These are phyloP conservation scores for Pomatostomus ruficeps DNA, from an alignment of 2,113 vertebrate species.

Conservation along the genomic window DNA sequence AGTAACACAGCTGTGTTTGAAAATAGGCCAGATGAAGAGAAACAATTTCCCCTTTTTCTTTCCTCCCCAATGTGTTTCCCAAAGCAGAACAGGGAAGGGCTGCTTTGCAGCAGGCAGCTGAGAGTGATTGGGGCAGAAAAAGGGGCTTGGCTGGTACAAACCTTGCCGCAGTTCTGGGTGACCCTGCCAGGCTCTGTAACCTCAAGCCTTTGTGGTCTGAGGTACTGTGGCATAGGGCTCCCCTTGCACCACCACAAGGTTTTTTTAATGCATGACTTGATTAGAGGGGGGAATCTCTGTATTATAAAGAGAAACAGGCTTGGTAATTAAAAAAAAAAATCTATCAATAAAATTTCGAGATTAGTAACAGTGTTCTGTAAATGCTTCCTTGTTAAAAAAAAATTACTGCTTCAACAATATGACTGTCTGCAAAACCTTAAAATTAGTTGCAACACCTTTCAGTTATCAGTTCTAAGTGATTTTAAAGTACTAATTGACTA, in stretches of 20 bases:
- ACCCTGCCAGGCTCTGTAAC: too few relatives aligned
- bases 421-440: not conserved
- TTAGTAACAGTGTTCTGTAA: not conserved
- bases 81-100: not conserved
- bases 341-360: not conserved
- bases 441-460: constrained; percentile 5
- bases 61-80: not conserved
- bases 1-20: not conserved
- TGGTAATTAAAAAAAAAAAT: not conserved
- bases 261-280: not conserved
- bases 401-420: not conserved
- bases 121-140: not conserved
- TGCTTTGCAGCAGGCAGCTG: not conserved
- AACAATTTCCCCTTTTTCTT: not conserved
- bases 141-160: not conserved
- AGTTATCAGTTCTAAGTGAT: not conserved
- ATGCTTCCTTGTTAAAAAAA: not conserved
- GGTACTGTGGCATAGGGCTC: not conserved
- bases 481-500: constrained; percentile 47
- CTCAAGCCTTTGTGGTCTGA: not conserved
- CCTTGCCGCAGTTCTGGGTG: not conserved
- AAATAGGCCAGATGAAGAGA: not conserved
- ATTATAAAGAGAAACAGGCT: not conserved
- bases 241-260: not conserved
- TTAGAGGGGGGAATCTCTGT: not conserved